Evolutionary conservation across 2,797 vertebrate genomes (phyloP).

Genomic region (Sebastes itinus): DNA sequence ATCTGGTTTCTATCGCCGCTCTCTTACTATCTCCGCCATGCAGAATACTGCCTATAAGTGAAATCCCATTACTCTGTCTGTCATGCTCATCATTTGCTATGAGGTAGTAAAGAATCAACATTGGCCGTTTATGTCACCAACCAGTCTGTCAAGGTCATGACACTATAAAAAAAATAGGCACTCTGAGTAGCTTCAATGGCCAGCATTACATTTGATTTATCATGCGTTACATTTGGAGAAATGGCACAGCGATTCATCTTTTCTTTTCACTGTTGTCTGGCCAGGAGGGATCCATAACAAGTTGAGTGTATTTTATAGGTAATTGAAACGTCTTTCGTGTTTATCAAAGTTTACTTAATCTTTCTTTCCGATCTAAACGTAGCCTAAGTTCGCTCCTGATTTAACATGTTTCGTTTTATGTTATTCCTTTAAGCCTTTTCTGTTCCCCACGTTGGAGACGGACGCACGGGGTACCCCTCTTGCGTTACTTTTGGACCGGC

Average conservation of each 20-base stretch:
- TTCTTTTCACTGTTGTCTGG: conserved; percentile 5
- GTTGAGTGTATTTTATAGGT: conserved; percentile 15
- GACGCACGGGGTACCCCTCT: no score
- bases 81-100: conserved; percentile 54
- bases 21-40: conserved; percentile 29
- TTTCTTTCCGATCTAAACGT: background rate
- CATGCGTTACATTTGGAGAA: conserved; percentile 8
- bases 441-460: background rate
- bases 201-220: conserved; percentile 40
- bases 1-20: conserved; percentile 24
- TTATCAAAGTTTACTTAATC: conserved; percentile 15
- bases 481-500: accelerated
- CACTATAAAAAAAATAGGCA: conserved; percentile 1
- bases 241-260: conserved; percentile 15
- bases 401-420: conserved; percentile 6
- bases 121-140: conserved; percentile 36
- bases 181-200: conserved; percentile 3
- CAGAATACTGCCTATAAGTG: conserved; percentile 48
- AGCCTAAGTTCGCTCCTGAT: background rate
- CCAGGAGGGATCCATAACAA: conserved; percentile 37
- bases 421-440: conserved; percentile 16
- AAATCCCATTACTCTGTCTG: conserved; percentile 66
- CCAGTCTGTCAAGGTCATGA: conserved; percentile 69
- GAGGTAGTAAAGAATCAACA: conserved; percentile 59
- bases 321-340: conserved; percentile 6